Conservation (phyloP, 2,113 vertebrate species). For the Oxyura jamaicensis region DNA sequence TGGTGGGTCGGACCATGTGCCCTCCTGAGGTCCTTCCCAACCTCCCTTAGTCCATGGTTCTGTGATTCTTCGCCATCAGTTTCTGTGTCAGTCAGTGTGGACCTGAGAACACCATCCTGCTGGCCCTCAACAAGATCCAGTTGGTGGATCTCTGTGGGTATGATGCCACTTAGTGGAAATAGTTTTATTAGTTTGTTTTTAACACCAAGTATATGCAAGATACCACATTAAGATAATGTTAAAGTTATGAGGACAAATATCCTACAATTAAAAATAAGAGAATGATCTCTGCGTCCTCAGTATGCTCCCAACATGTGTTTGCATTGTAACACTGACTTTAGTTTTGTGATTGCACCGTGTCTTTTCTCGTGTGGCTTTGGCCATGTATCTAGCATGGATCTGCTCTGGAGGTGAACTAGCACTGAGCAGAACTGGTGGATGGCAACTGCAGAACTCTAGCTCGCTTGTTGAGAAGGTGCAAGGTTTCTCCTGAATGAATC, state of each 20-base stretch:
- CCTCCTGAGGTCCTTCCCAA: neutral
- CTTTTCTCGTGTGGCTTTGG: neutral
- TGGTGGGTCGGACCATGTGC: accelerated
- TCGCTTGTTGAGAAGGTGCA: neutral
- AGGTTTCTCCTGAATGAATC: neutral
- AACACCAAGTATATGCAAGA: neutral
- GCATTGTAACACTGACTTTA: neutral
- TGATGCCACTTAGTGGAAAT: neutral
- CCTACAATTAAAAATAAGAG: neutral
- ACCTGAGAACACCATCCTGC: neutral
- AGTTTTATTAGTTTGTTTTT: neutral
- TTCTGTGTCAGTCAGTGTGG: neutral
- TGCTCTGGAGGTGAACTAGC: neutral
- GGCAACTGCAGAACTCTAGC: neutral
- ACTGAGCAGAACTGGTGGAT: neutral
- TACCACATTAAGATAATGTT: neutral
- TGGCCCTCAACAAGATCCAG: no score
- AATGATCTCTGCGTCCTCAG: neutral
- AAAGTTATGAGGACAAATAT: neutral
- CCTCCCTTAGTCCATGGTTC: neutral
- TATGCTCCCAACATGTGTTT: neutral
- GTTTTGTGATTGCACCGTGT: neutral
- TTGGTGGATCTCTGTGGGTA: neutral
- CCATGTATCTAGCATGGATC: accelerated
- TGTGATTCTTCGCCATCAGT: neutral